Evolutionary conservation across 2,888 invertebrate genomes (phyloP).

Genomic region (Nymphalis c-album): DNA sequence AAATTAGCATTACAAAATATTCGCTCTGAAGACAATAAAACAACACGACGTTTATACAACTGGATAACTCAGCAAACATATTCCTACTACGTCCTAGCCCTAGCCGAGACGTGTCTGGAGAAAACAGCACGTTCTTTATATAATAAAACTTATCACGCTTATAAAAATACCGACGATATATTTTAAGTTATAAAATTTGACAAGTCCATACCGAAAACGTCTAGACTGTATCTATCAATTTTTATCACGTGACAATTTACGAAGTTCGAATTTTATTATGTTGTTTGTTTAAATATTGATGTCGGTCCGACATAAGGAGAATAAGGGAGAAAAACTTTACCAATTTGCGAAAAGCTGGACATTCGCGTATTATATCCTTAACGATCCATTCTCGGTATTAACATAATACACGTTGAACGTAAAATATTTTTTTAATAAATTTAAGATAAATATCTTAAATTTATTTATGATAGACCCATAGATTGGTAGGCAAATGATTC

Average conservation of each 20-base stretch:
- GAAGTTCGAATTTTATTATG: conserved; percentile 9
- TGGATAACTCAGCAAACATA: too few species aligned
- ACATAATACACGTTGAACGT: conserved; percentile 14
- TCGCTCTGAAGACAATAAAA: too few species aligned
- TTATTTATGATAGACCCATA: too few species aligned
- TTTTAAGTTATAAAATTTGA: not conserved
- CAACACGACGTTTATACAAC: too few species aligned
- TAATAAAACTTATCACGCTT: not conserved
- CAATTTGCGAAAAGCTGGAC: conserved; percentile 37
- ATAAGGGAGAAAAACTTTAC: conserved; percentile 35
- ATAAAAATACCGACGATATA: conserved; percentile 1
- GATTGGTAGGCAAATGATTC: too few species aligned
- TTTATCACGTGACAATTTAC: not conserved
- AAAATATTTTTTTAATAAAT: not conserved
- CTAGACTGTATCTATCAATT: conserved; percentile 11
- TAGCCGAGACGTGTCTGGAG: not conserved
- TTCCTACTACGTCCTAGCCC: too few species aligned
- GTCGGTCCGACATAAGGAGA: conserved; percentile 21
- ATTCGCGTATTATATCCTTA: conserved; percentile 31
- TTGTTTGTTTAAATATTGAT: conserved; percentile 20
- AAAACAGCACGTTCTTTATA: not conserved
- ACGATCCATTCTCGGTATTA: conserved; percentile 10
- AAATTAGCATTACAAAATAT: too few species aligned
- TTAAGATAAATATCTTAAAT: not conserved
- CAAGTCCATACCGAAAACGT: not conserved